Percentiles rank a stretch among this genome's conserved stretches.
Evolutionary conservation across 2,113 vertebrate species (phyloP).

Genomic region (Dasyprocta punctata): DNA sequence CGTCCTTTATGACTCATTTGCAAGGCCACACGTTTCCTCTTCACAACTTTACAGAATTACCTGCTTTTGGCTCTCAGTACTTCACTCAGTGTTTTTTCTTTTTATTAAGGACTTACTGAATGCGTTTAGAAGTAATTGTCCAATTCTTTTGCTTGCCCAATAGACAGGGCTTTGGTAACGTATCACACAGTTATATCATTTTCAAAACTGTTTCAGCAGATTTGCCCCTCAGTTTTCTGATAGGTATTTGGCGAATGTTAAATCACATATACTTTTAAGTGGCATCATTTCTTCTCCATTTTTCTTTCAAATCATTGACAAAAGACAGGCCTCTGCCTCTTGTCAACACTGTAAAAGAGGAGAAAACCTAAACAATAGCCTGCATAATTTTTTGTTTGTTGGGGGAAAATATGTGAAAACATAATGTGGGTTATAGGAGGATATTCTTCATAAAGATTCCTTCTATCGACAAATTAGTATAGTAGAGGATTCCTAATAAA

Average conservation of each 20-base stretch:
- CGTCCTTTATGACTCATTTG: neutral
- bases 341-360: neutral
- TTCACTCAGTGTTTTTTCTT: neutral
- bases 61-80: neutral
- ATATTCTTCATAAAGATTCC: neutral
- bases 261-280: neutral
- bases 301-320: neutral
- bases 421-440: neutral
- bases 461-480: neutral
- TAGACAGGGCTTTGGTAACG: neutral
- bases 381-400: neutral
- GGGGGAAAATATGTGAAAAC: neutral
- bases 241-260: neutral
- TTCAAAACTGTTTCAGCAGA: neutral
- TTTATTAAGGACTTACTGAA: neutral
- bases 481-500: neutral
- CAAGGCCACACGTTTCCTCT: neutral
- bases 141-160: neutral
- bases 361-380: fast-evolving
- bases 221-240: neutral
- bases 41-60: neutral
- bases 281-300: neutral
- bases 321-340: neutral
- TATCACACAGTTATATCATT: neutral
- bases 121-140: neutral